Conservation (phyloP, 1,140 invertebrate genomes). For the Physella acuta region DNA sequence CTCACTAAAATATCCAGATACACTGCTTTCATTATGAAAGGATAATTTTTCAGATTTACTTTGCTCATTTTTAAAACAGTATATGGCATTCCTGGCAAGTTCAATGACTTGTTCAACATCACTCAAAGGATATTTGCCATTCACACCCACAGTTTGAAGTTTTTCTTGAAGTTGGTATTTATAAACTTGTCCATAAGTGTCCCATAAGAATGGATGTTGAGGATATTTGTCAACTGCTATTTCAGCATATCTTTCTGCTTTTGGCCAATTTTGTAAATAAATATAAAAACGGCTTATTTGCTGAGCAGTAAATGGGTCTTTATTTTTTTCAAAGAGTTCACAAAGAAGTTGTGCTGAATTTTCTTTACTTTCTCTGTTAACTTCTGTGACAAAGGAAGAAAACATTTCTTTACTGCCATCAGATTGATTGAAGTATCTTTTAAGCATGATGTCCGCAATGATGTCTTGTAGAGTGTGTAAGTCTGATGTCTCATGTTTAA, state of each 20-base stretch:
- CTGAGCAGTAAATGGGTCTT: constrained; percentile 38
- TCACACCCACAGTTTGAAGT: constrained; percentile 10
- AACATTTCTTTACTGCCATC: constrained; percentile 27
- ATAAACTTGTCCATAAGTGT: constrained; percentile 37
- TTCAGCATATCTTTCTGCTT: constrained; percentile 33
- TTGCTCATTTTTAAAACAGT: background rate
- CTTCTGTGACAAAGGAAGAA: constrained; percentile 32
- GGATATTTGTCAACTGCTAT: constrained; percentile 27
- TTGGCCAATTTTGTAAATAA: constrained; percentile 32
- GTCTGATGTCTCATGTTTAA: constrained; percentile 19
- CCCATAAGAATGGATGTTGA: constrained; percentile 34
- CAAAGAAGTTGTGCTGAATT: constrained; percentile 29
- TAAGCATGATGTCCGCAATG: constrained; percentile 32
- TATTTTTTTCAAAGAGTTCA: constrained; percentile 26
- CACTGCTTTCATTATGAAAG: constrained; percentile 22
- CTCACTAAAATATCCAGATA: constrained; percentile 35
- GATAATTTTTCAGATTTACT: background rate
- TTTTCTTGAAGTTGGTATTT: constrained; percentile 28
- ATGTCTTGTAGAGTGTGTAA: constrained; percentile 26
- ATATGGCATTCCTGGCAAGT: background rate
- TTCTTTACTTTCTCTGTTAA: constrained; percentile 29
- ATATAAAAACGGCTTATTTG: constrained; percentile 37
- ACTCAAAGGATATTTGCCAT: background rate
- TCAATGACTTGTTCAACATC: background rate
- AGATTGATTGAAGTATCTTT: constrained; percentile 26